Conservation (phyloP, 2,888 invertebrate species). For the Lamellibrachia columna region DNA sequence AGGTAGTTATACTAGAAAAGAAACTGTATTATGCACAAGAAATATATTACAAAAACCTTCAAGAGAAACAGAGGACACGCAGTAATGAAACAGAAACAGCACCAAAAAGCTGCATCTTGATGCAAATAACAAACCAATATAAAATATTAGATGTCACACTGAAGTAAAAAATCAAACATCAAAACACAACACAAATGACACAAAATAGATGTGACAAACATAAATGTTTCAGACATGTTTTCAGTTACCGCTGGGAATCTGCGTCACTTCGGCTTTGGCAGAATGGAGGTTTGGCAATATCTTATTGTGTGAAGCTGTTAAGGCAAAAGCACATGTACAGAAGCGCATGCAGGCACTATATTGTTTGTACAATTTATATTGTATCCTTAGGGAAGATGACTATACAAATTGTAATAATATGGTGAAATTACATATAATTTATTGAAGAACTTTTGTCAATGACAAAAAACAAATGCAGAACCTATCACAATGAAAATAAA, state of each 20-base stretch:
- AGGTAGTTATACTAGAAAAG: not conserved
- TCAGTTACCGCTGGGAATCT: not conserved
- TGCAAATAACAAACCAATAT: not conserved
- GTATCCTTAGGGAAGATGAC: not conserved
- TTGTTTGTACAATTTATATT: not conserved
- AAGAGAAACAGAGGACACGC: not conserved
- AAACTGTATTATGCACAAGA: not conserved
- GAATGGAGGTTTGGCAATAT: not conserved
- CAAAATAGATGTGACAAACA: not conserved
- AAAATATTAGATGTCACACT: not conserved
- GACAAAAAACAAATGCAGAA: no score
- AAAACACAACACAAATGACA: not conserved
- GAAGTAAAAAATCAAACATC: not conserved
- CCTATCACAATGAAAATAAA: not conserved
- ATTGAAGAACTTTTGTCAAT: not conserved
- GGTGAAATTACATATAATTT: not conserved
- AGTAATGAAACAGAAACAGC: not conserved
- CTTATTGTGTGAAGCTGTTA: not conserved
- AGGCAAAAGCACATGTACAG: not conserved
- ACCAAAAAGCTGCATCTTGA: not conserved
- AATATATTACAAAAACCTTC: not conserved
- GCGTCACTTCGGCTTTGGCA: not conserved
- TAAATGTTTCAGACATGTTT: not conserved
- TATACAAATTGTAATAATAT: not conserved
- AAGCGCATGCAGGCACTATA: not conserved